Evolutionary conservation across 2,888 invertebrate genomes (phyloP), one percentile per base, ranked within the genome.

Genomic region (Eupithecia insigniata): DNA sequence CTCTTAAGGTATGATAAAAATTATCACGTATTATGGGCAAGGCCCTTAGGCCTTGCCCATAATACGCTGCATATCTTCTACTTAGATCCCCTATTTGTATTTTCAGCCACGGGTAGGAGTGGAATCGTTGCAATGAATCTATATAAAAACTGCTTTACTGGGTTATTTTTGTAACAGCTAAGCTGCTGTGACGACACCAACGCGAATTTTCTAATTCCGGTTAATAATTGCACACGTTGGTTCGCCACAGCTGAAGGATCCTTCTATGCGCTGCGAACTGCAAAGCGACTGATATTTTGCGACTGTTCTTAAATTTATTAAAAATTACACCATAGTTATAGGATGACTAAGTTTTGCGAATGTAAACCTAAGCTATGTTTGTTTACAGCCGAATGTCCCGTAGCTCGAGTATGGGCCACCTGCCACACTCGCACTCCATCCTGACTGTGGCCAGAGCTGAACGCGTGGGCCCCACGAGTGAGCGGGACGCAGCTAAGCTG

Each of bases 401-500:
- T 70, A 92, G 95, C 80, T 95, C 95, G 30, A 95, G 95, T 78
- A 92, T 95, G 79, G 95, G 95, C 36, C 95, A 95, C 82, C 94
- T 94, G 69, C 95, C 95, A 46, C 95, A 95, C 78, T 89, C 92
- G 73, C 91, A 90, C 77, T 89, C 95, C 46, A 94, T 94, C 70
- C 87, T 95, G 73, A 91, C 86, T 75, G 90, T 91, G 3, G 92
- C 92, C 34, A 87, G 93, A 22, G 92, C 91, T 3, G 94, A 94
- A 72, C 87, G 94, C 28, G 80, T 89, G 7, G 84, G 85, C 71
- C 83, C 88, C 18, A 83, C 90, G 18, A 95, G 81, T 75, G 96
- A 96, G 79, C 95, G 95, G 79, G 96, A 96, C 83, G 96, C 95
- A 74, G 96, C 95, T 43, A 96, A 98, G 95, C 90, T 98, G 85